Base-by-base conservation (phyloP, 2,888 invertebrate genomes). In the Himalopsyche kuldschensis region DNA sequence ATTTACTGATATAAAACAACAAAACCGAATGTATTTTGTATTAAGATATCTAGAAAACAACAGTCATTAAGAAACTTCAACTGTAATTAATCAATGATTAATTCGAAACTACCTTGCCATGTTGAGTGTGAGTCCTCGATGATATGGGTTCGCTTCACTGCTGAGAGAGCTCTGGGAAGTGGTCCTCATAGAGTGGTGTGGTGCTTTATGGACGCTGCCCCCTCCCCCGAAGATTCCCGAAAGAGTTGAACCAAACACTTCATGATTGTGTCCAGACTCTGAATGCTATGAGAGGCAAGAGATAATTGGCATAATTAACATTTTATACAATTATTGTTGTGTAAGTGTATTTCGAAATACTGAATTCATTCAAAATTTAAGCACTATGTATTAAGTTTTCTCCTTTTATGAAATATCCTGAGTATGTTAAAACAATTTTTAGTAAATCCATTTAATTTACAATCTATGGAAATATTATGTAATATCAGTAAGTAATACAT, bases 211-310 rank as follows among this genome's bases (percentile, higher is more conserved):
- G 0, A 92, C 90, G 0, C 91, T 91, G 1, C 92, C 90, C 0
- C 89, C 89, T 27, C 87, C 87, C 4, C 93, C 93, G 86, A 94
- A 94, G 46, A 94, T 93, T 80, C 94, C 94, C 81, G 96, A 95
- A 84, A 96, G 90, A 17, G 95, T 95, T 69, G 95, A 95, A 84
- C 93, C 93, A 82, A 94, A 93, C 35, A 94, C 89, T 85, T 94
- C 94, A 88, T 93, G 93, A 88, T 93, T 88, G 88, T 93, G 93
- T 87, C 88, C 75, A 87, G 88, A 81, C 88, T 89, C 89, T 90
- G 91, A 86, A 87, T 87, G 84, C 89, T 89, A 87, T 17, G 27
- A 24, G n/a, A 30, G 32, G 63, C 55, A 47, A 47, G 10, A 24
- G 15, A 41, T 41, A 76, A 76, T 20, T 31, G 31, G 8, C 31